Conservation (phyloP, 2,888 invertebrate species). For the Myathropa florea region DNA sequence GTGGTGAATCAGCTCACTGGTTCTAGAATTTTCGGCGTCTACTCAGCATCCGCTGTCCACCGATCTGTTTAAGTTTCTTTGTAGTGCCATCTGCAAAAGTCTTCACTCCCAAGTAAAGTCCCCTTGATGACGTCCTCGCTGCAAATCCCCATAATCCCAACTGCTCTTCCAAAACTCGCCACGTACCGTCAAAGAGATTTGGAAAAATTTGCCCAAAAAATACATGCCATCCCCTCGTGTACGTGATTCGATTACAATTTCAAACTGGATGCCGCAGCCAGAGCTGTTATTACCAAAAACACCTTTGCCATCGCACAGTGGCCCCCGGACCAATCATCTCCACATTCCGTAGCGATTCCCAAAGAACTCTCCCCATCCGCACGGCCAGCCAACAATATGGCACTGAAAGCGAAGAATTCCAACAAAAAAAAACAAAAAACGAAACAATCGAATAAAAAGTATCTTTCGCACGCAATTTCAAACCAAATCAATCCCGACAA, state of each 20-base stretch:
- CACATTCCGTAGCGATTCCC: not conserved
- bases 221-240: not conserved
- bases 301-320: conserved; percentile 49
- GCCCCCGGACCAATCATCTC: conserved; percentile 40
- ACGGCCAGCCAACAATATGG: too few species aligned
- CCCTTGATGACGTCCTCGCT: too few species aligned
- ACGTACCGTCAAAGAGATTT: not conserved
- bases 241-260: conserved; percentile 70
- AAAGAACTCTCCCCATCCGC: too few species aligned
- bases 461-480: conserved; percentile 43
- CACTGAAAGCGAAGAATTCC: not conserved
- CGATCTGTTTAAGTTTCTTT: too few species aligned
- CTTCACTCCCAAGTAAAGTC: not conserved
- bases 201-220: conserved; percentile 21
- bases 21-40: too few species aligned
- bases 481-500: not conserved
- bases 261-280: conserved; percentile 30
- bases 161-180: too few species aligned
- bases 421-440: not conserved
- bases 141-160: conserved; percentile 26
- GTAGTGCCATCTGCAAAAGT: not conserved
- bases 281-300: conserved; percentile 49
- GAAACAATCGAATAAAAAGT: conserved; percentile 27
- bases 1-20: too few species aligned
- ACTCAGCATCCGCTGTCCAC: too few species aligned